These are phyloP conservation scores for Ophion slaviceki DNA, from an alignment of 2,888 invertebrate genomes.

Conservation along the genomic window DNA sequence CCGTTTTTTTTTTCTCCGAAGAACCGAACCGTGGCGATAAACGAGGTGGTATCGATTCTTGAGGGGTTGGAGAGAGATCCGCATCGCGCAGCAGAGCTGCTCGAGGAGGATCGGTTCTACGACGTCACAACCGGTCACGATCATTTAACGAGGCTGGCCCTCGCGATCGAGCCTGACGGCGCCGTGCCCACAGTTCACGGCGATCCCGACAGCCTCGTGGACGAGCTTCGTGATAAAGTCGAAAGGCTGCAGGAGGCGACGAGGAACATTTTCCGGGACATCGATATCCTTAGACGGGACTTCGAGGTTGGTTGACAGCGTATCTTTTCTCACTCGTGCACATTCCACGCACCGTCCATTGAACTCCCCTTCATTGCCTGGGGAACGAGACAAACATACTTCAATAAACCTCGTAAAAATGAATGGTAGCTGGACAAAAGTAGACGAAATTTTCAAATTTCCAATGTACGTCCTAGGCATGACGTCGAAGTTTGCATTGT, in stretches of 20 bases:
- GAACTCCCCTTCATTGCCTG: not conserved
- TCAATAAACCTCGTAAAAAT: not conserved
- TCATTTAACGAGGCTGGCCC: constrained; percentile 76
- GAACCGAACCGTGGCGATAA: constrained; percentile 64
- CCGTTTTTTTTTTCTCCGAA: constrained; percentile 30
- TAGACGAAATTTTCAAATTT: not conserved
- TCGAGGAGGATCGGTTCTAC: constrained; percentile 74
- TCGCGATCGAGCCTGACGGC: constrained; percentile 76
- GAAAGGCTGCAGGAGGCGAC: constrained; percentile 74
- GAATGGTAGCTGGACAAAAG: not conserved
- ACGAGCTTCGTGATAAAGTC: constrained; percentile 74
- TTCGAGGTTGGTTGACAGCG: constrained; percentile 72
- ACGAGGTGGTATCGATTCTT: constrained; percentile 74
- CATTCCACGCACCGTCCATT: not conserved
- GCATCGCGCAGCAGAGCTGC: constrained; percentile 60
- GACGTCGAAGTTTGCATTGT: too few relatives aligned
- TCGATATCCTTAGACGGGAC: constrained; percentile 73
- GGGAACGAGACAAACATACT: not conserved
- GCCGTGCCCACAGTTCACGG: constrained; percentile 50
- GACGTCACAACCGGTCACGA: constrained; percentile 73
- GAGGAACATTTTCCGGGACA: constrained; percentile 75
- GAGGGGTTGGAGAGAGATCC: constrained; percentile 69
- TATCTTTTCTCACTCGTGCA: not conserved
- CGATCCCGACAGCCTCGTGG: constrained; percentile 70
- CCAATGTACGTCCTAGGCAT: too few relatives aligned